Percentiles rank a stretch among this genome's conserved stretches.
Conservation (phyloP, 1,140 invertebrate species). For the Micrasema minimum region DNA sequence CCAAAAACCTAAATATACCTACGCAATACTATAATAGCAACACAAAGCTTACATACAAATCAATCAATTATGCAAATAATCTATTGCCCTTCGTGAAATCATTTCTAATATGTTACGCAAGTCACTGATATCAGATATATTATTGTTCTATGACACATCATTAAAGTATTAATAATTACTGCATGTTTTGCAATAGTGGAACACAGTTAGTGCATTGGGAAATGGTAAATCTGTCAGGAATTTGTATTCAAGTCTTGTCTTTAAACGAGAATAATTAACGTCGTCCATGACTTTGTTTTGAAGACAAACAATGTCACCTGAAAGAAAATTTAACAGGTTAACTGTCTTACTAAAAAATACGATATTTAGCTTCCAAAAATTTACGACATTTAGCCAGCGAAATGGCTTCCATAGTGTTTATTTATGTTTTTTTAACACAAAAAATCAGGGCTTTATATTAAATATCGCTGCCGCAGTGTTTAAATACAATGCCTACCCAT, state of each 20-base stretch:
- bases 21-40: no score
- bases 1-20: not conserved
- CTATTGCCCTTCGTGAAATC: conserved; percentile 6
- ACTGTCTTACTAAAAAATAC: no score
- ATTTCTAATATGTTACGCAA: conserved; percentile 10
- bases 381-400: no score
- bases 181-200: not conserved
- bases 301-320: no score
- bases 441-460: no score
- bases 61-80: not conserved
- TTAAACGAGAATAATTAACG: conserved; percentile 2
- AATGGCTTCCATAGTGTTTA: no score
- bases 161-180: conserved; percentile 12
- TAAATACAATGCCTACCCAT: no score
- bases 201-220: conserved; percentile 5
- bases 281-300: conserved; percentile 23
- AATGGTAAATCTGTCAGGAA: not conserved
- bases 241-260: not conserved
- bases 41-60: conserved; percentile 16
- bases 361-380: no score
- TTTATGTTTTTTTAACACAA: no score
- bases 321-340: no score
- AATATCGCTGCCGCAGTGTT: no score
- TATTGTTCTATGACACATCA: not conserved
- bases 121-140: conserved; percentile 12